A percentile compares a stretch with the other conserved stretches of the same genome.
phyloP scores from a whole-genome alignment of 2,888 invertebrate genomes.

The Monoplex corrugatus region DNA sequence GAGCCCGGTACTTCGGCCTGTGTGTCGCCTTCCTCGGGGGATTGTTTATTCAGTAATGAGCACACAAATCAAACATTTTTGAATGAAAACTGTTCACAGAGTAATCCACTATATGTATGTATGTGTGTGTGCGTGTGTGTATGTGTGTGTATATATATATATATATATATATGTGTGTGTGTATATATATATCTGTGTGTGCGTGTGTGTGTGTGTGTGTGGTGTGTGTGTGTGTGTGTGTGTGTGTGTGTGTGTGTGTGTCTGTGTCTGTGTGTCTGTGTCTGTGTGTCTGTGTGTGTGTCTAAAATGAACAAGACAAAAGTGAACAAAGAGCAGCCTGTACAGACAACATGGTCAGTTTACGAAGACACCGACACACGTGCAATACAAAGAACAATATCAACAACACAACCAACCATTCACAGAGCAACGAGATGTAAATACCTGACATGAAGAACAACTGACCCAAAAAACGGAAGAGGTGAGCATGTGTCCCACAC shows the following conservation, averaged over 20 bases:
- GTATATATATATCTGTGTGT: not conserved
- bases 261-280: not conserved
- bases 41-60: too few species aligned
- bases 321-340: too few species aligned
- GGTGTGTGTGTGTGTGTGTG: not conserved
- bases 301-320: too few species aligned
- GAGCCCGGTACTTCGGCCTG: too few species aligned
- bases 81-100: too few species aligned
- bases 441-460: too few species aligned
- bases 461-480: not conserved
- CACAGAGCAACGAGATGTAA: too few species aligned
- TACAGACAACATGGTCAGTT: not conserved
- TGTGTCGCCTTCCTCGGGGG: too few species aligned
- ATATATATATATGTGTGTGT: not conserved
- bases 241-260: not conserved
- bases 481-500: too few species aligned
- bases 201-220: not conserved
- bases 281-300: not conserved
- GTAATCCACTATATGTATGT: not conserved
- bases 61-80: too few species aligned
- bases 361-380: not conserved
- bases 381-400: too few species aligned
- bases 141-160: not conserved
- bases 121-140: conserved; percentile 4
- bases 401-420: too few species aligned